Evolutionary conservation across 2,113 vertebrate genomes (phyloP).

Genomic region (Tetraodon nigroviridis): DNA sequence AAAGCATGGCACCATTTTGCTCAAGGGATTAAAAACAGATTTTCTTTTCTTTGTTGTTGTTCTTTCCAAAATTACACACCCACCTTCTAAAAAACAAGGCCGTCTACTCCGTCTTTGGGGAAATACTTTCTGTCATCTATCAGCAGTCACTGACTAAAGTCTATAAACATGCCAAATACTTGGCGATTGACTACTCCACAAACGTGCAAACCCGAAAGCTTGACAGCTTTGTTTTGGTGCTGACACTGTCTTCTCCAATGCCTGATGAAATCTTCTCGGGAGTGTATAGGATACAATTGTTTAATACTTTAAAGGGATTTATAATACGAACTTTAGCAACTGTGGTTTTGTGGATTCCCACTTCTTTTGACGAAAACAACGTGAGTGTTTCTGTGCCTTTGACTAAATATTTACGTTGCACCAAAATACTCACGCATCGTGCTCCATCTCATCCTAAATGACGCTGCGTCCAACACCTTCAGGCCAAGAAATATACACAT

Average conservation of each 20-base stretch:
- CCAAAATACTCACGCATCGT: neutral
- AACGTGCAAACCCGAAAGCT: slow-evolving; percentile 36
- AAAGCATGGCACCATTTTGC: slow-evolving; percentile 47
- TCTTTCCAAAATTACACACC: slow-evolving; percentile 9
- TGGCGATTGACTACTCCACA: slow-evolving; percentile 34
- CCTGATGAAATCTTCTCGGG: slow-evolving; percentile 25
- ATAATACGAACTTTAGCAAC: slow-evolving; percentile 6
- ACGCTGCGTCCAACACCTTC: slow-evolving; percentile 20
- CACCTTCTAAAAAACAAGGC: slow-evolving; percentile 24
- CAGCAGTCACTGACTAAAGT: slow-evolving; percentile 41
- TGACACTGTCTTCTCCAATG: slow-evolving; percentile 25
- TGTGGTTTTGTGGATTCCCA: neutral
- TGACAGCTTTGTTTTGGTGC: slow-evolving; percentile 25
- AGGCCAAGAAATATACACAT: slow-evolving; percentile 23
- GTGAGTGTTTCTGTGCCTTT: slow-evolving; percentile 5
- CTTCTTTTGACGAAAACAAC: neutral
- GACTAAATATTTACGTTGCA: neutral
- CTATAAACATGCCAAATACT: slow-evolving; percentile 39
- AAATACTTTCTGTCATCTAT: slow-evolving; percentile 41
- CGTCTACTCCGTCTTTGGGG: slow-evolving; percentile 26
- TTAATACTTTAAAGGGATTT: slow-evolving; percentile 1
- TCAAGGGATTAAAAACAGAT: slow-evolving; percentile 31
- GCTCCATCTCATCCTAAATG: neutral
- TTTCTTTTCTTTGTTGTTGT: slow-evolving; percentile 37
- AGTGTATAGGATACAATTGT: neutral